These are phyloP conservation scores for Aphis gossypii DNA, from an alignment of 1,140 invertebrate genomes.

Conservation along the genomic window DNA sequence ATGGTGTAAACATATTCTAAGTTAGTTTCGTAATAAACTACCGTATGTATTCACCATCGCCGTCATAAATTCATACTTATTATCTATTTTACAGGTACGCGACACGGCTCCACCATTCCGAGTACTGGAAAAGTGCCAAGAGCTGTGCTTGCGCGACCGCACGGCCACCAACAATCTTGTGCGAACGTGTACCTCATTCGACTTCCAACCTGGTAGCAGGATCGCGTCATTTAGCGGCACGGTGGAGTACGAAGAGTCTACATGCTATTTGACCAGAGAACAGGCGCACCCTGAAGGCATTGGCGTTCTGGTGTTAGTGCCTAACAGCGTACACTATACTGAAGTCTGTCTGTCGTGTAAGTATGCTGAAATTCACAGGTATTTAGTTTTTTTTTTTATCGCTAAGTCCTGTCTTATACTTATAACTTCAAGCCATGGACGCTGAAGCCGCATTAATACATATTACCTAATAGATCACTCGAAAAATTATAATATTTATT, in stretches of 20 bases:
- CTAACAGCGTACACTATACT: constrained; percentile 86
- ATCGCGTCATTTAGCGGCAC: constrained; percentile 81
- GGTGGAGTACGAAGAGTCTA: constrained; percentile 87
- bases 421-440: too few relatives aligned
- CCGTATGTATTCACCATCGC: too few relatives aligned
- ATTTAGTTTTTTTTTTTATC: background rate
- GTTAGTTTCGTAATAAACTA: background rate
- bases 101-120: constrained; percentile 83
- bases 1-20: background rate
- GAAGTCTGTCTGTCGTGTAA: constrained; percentile 89
- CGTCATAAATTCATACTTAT: background rate
- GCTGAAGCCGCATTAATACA: too few relatives aligned
- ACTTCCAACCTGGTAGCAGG: constrained; percentile 86
- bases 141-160: constrained; percentile 82
- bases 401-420: background rate
- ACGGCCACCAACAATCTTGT: constrained; percentile 81
- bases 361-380: constrained; percentile 63
- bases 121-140: constrained; percentile 83
- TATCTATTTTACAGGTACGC: constrained; percentile 69
- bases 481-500: too few relatives aligned
- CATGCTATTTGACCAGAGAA: constrained; percentile 86
- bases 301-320: constrained; percentile 82
- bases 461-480: too few relatives aligned
- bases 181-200: constrained; percentile 83
- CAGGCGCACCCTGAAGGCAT: constrained; percentile 85